phyloP scores from a whole-genome alignment of 1,140 invertebrate species.

The Octopus sinensis region DNA sequence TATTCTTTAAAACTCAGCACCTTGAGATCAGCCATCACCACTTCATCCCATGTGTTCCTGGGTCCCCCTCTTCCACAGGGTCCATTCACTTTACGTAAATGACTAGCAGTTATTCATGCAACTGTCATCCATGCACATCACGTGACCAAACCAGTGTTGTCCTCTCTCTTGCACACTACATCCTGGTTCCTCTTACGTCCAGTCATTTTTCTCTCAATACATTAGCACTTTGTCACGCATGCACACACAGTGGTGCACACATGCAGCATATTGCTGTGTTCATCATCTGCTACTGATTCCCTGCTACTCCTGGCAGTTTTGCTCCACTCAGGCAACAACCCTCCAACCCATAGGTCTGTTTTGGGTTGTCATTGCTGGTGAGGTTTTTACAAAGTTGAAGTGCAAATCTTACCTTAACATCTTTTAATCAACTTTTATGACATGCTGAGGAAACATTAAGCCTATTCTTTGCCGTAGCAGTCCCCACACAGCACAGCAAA shows the following conservation, averaged over 20 bases:
- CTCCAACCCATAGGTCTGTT: not conserved
- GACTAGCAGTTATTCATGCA: not conserved
- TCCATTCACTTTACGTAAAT: not conserved
- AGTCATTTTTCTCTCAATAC: no score
- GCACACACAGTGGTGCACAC: no score
- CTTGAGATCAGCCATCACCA: not conserved
- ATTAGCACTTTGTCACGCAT: no score
- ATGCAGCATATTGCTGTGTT: no score
- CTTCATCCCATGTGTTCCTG: not conserved
- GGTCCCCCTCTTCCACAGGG: not conserved
- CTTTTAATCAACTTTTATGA: not conserved
- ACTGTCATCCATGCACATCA: not conserved
- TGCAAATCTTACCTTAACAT: not conserved
- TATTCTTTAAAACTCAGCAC: not conserved
- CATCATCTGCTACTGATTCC: no score
- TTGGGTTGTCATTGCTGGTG: not conserved
- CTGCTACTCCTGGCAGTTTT: no score
- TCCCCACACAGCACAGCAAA: not conserved
- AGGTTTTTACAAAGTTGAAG: not conserved
- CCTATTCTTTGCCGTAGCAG: no score
- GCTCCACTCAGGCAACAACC: no score
- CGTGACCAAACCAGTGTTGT: not conserved
- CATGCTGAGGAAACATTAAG: not conserved
- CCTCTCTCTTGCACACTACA: not conserved
- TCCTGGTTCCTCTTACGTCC: not conserved